These are phyloP conservation scores for Engystomops pustulosus DNA, from an alignment of 2,113 vertebrate genomes.

Conservation along the genomic window DNA sequence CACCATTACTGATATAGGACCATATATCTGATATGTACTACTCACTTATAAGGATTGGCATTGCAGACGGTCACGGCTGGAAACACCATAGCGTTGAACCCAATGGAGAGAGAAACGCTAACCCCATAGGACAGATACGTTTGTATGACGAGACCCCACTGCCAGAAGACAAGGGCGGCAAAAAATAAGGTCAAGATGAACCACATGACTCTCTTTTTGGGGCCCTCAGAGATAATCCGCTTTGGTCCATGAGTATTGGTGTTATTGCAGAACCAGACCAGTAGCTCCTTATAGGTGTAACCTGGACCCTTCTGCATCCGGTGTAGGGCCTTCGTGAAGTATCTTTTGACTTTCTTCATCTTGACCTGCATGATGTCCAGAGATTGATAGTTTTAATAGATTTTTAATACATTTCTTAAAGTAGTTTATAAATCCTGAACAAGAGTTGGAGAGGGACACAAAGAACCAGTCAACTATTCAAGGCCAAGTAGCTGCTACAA, in stretches of 20 bases:
- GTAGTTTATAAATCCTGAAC: no score
- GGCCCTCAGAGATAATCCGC: constrained; percentile 81
- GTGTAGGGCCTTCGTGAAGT: constrained; percentile 73
- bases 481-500: no score
- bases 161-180: constrained; percentile 77
- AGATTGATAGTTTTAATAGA: neutral
- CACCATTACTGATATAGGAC: no score
- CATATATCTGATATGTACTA: no score
- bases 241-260: constrained; percentile 84
- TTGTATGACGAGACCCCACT: constrained; percentile 78
- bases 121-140: constrained; percentile 80
- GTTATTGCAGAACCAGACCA: constrained; percentile 83
- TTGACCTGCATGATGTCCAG: constrained; percentile 5
- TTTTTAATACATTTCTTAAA: neutral
- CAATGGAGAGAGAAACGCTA: constrained; percentile 75
- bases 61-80: constrained; percentile 81
- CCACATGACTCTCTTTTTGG: constrained; percentile 81
- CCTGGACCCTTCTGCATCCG: constrained; percentile 82
- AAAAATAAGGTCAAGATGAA: constrained; percentile 79
- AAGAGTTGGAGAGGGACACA: no score
- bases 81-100: constrained; percentile 82
- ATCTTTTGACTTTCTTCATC: constrained; percentile 73
- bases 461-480: no score
- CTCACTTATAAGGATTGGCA: constrained; percentile 79
- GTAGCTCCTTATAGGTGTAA: constrained; percentile 80